A percentile compares a stretch with the other conserved stretches of the same genome.
phyloP scores from a whole-genome alignment of 1,140 invertebrate species.

The Orchesella cincta region DNA sequence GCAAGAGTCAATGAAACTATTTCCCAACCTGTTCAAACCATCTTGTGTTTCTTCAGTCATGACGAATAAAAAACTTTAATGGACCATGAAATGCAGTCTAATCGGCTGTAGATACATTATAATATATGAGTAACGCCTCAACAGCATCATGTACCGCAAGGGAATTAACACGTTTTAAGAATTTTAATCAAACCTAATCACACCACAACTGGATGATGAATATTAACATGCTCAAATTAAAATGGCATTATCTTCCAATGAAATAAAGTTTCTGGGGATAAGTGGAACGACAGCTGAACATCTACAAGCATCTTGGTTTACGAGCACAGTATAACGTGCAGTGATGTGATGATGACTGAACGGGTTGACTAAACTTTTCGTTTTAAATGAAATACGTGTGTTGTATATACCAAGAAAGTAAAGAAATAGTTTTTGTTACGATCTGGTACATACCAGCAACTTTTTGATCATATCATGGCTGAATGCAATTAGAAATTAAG shows the following conservation, averaged over 20 bases:
- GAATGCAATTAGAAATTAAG: conserved; percentile 24
- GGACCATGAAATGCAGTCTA: conserved; percentile 3
- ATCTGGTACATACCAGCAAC: not conserved
- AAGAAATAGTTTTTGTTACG: no score
- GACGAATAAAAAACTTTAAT: not conserved
- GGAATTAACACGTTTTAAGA: conserved; percentile 30
- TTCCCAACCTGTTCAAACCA: not conserved
- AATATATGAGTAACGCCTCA: not conserved
- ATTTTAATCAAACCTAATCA: conserved; percentile 5
- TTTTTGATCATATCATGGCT: conserved; percentile 26
- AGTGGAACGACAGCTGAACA: no score
- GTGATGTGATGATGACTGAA: no score
- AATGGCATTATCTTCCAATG: conserved; percentile 10
- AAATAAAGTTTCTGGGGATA: not conserved
- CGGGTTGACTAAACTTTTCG: no score
- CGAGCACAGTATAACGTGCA: no score
- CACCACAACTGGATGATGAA: conserved; percentile 11
- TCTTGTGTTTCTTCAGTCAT: not conserved
- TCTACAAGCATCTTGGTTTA: no score
- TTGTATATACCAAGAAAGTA: no score
- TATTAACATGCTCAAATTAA: conserved; percentile 20
- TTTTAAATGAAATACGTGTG: no score
- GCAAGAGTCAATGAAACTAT: not conserved
- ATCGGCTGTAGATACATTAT: not conserved
- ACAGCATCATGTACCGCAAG: conserved; percentile 17